Conservation (phyloP, 2,888 invertebrate species). For the Thymelicus sylvestris region DNA sequence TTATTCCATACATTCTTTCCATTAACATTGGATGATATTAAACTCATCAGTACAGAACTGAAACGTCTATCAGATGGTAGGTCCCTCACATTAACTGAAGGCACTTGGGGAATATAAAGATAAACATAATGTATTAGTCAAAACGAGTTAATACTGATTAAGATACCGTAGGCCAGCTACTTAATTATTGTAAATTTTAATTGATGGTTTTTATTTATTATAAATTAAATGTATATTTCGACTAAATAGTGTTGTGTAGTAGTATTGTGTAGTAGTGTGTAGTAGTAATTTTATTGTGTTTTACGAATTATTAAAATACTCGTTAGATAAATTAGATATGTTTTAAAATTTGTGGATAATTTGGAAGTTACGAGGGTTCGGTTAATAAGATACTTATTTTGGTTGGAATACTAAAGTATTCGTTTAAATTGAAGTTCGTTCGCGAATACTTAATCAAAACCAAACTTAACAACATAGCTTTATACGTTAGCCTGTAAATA, state of each 20-base stretch:
- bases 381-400: background rate
- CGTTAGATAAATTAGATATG: background rate
- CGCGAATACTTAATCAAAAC: conserved; percentile 21
- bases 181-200: background rate
- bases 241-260: too few species aligned
- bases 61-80: too few species aligned
- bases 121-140: background rate
- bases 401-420: background rate
- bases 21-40: too few species aligned
- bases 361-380: background rate
- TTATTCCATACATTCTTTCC: too few species aligned
- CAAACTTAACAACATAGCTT: conserved; percentile 41
- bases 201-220: conserved; percentile 5
- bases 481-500: conserved; percentile 31
- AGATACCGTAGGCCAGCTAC: background rate
- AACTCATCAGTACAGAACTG: too few species aligned
- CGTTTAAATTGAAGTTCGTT: background rate
- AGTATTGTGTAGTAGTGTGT: too few species aligned
- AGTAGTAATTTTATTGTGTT: background rate
- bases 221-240: conserved; percentile 6
- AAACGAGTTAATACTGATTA: background rate
- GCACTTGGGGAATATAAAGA: too few species aligned
- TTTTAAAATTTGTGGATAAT: too few species aligned
- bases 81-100: too few species aligned
- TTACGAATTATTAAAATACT: background rate